Evolutionary conservation across 2,113 vertebrate genomes (phyloP).

Genomic region (Todiramphus chloris): DNA sequence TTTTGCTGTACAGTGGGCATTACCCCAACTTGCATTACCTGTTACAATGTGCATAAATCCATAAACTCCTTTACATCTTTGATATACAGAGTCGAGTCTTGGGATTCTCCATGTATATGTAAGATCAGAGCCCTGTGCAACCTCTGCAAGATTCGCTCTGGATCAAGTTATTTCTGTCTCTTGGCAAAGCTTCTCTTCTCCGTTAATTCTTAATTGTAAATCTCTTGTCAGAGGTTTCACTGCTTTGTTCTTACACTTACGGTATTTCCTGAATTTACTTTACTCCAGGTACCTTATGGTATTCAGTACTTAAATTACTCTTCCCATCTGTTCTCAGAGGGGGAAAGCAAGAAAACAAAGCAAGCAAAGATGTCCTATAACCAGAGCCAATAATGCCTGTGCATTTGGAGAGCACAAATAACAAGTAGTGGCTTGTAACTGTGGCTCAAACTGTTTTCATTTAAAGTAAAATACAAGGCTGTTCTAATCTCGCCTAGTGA

Average conservation of each 20-base stretch:
- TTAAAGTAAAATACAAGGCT: not conserved
- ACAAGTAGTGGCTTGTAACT: not conserved
- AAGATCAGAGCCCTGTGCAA: not conserved
- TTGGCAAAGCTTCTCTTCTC: not conserved
- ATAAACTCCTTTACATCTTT: not conserved
- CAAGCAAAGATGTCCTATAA: not conserved
- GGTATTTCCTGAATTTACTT: slow-evolving; percentile 49
- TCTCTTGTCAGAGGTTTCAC: not conserved
- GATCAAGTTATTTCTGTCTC: not conserved
- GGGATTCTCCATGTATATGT: not conserved
- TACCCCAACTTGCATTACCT: not conserved
- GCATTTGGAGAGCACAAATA: not conserved
- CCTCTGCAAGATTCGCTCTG: not conserved
- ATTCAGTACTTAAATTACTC: slow-evolving; percentile 33
- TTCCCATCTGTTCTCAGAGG: slow-evolving; percentile 52
- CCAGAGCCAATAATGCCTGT: not conserved
- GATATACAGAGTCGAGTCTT: not conserved
- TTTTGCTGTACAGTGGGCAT: not conserved
- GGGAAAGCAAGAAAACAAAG: slow-evolving; percentile 29
- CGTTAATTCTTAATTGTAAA: slow-evolving; percentile 49
- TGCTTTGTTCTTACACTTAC: not conserved
- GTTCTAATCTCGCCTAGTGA: not conserved
- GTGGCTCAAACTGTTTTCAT: not conserved
- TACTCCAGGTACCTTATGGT: slow-evolving; percentile 51
- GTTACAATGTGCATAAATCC: not conserved